Conservation (phyloP, 92 coral and sea anemone genomes). For the Siderastrea radians region DNA sequence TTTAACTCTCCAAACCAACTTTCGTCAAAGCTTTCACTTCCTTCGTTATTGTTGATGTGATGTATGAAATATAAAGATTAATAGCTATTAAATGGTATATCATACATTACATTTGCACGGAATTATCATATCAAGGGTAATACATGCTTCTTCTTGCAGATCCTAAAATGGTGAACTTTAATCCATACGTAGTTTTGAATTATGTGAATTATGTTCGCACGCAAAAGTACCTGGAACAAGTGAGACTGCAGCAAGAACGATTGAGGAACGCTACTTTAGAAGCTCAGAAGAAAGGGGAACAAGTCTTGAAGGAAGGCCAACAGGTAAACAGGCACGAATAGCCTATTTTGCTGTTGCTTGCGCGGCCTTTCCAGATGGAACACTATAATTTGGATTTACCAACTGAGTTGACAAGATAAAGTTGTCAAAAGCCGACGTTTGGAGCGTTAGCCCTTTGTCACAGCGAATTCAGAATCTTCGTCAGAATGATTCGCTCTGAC, state of each 20-base stretch:
- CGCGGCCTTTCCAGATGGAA: too few relatives aligned
- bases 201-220: constrained; percentile 62
- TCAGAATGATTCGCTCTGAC: too few relatives aligned
- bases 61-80: too few relatives aligned
- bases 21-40: too few relatives aligned
- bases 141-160: constrained; percentile 33
- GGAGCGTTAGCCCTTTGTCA: too few relatives aligned
- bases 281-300: constrained; percentile 20
- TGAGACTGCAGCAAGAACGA: constrained; percentile 52
- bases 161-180: constrained; percentile 73
- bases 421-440: too few relatives aligned
- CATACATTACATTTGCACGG: not conserved
- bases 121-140: not conserved
- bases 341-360: not conserved
- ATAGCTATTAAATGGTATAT: not conserved
- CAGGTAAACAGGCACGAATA: not conserved
- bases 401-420: too few relatives aligned
- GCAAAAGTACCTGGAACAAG: constrained; percentile 23
- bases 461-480: too few relatives aligned
- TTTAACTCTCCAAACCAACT: too few relatives aligned
- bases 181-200: constrained; percentile 66
- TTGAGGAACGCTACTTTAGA: constrained; percentile 53
- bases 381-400: too few relatives aligned
- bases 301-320: constrained; percentile 22
- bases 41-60: too few relatives aligned